A percentile compares a stretch with the other conserved stretches of the same genome.
Conservation (phyloP, 2,113 vertebrate species). For the Microtus ochrogaster region DNA sequence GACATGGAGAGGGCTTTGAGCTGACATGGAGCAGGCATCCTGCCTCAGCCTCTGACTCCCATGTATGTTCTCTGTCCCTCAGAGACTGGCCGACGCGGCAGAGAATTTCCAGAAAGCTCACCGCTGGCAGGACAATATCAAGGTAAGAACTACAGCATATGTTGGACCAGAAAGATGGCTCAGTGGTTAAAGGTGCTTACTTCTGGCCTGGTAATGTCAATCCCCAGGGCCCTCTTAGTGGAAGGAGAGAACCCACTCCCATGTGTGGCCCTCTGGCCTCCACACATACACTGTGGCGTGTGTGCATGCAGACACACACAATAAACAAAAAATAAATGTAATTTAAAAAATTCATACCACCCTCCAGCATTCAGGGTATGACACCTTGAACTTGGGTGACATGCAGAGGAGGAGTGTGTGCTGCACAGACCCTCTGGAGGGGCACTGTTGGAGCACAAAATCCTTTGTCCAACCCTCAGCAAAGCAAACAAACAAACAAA, state of each 20-base stretch:
- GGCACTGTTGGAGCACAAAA: background rate
- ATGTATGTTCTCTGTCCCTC: slow-evolving; percentile 75
- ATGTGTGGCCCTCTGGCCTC: background rate
- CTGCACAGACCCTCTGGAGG: background rate
- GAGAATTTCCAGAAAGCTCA: slow-evolving; percentile 96
- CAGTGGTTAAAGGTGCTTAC: background rate
- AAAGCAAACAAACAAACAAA: too few species aligned
- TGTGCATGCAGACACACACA: background rate
- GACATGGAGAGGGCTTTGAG: background rate
- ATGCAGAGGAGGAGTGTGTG: background rate
- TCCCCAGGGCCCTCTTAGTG: background rate
- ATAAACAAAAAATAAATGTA: background rate
- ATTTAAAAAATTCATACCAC: background rate
- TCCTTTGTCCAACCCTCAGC: background rate
- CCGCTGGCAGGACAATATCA: slow-evolving; percentile 96
- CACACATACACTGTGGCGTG: background rate
- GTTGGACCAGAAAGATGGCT: background rate
- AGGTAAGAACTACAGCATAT: slow-evolving; percentile 88
- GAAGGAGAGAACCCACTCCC: background rate
- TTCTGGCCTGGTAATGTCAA: background rate
- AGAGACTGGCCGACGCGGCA: slow-evolving; percentile 94
- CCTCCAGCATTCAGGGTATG: background rate
- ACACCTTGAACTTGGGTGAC: background rate
- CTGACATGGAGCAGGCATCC: background rate
- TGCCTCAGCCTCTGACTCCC: background rate